Conservation (phyloP, 2,888 invertebrate species). For the Drosophila leonis region DNA sequence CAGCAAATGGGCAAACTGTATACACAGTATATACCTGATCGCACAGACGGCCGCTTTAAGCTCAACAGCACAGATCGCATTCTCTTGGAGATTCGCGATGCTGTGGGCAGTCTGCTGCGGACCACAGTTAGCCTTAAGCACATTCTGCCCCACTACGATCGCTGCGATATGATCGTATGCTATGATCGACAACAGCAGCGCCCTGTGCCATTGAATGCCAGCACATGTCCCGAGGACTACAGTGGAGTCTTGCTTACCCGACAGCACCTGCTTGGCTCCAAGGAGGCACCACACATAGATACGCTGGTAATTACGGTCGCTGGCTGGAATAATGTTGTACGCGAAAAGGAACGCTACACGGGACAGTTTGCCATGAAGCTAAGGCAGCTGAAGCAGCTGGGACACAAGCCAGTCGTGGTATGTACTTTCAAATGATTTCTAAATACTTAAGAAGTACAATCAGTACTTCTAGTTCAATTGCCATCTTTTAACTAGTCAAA, state of each 20-base stretch:
- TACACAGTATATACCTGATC: conserved; percentile 87
- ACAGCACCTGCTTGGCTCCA: conserved; percentile 67
- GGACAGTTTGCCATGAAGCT: conserved; percentile 88
- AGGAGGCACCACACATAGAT: conserved; percentile 64
- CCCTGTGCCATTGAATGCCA: conserved; percentile 85
- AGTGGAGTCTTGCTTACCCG: conserved; percentile 85
- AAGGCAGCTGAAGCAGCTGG: conserved; percentile 88
- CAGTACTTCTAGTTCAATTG: neutral
- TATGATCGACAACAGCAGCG: conserved; percentile 86
- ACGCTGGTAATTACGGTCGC: conserved; percentile 88
- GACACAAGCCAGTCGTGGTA: conserved; percentile 87
- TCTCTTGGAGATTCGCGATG: conserved; percentile 87
- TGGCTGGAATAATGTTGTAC: conserved; percentile 88
- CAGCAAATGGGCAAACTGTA: conserved; percentile 87
- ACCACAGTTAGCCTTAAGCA: conserved; percentile 86
- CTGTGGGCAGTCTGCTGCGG: conserved; percentile 86
- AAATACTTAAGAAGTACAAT: neutral
- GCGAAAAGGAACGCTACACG: conserved; percentile 86
- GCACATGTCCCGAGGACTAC: conserved; percentile 86
- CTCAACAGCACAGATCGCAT: conserved; percentile 87
- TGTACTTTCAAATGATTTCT: conserved; percentile 29
- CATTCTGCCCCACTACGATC: conserved; percentile 89
- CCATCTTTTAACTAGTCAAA: neutral
- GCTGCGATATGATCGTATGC: conserved; percentile 88
- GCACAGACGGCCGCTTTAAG: conserved; percentile 86